These are phyloP conservation scores for Tringa solitaria DNA, from an alignment of 2,113 vertebrate genomes.

Conservation along the genomic window DNA sequence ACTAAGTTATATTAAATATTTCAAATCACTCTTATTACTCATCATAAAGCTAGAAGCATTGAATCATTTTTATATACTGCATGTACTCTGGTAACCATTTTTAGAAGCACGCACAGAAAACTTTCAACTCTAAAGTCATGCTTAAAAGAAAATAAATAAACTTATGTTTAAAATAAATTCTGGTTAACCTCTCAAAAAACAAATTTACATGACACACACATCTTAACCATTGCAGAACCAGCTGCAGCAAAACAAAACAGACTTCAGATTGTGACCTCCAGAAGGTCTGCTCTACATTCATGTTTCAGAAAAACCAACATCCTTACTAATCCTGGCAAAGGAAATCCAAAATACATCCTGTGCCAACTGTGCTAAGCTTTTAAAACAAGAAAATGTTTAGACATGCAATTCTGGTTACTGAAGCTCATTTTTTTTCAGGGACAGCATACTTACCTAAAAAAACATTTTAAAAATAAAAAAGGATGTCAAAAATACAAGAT, in stretches of 20 bases:
- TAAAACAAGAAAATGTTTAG: background rate
- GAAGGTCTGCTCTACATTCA: background rate
- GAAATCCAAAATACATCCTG: background rate
- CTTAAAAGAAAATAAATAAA: background rate
- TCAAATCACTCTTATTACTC: background rate
- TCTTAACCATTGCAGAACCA: background rate
- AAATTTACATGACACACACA: background rate
- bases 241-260: background rate
- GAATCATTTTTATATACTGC: background rate
- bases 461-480: background rate
- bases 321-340: background rate
- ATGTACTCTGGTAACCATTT: background rate
- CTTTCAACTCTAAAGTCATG: background rate
- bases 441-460: background rate
- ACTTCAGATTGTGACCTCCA: background rate
- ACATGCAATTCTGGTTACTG: background rate
- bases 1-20: background rate
- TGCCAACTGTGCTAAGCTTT: background rate
- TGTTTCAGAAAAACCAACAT: background rate
- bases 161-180: background rate
- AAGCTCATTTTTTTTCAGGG: background rate
- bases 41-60: background rate
- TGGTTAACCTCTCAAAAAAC: background rate
- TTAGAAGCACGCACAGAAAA: background rate
- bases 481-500: background rate